Conservation (phyloP, 2,113 vertebrate species). For the Puma concolor region DNA sequence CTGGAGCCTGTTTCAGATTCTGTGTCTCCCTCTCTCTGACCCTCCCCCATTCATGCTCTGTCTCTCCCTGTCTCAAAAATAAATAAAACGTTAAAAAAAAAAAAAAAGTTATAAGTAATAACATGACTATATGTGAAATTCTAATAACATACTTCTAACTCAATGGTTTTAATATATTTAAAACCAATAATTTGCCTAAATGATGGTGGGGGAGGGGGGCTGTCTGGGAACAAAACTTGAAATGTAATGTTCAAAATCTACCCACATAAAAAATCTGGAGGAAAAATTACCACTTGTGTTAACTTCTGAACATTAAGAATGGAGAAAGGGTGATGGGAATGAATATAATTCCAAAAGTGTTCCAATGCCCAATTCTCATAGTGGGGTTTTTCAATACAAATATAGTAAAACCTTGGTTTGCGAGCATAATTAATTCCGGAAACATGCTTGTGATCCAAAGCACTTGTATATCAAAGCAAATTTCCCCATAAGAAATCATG, state of each 20-base stretch:
- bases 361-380: neutral
- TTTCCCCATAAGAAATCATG: too few relatives aligned
- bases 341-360: neutral
- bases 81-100: too few relatives aligned
- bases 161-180: slow-evolving; percentile 30
- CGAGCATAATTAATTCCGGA: too few relatives aligned
- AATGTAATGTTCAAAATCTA: neutral
- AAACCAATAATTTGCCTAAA: slow-evolving; percentile 29
- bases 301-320: neutral
- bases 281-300: neutral
- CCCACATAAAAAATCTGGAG: neutral
- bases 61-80: too few relatives aligned
- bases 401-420: neutral
- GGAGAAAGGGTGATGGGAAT: neutral
- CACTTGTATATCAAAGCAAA: too few relatives aligned
- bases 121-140: neutral
- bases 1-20: too few relatives aligned
- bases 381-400: neutral
- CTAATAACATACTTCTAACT: slow-evolving; percentile 8
- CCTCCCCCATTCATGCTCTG: too few relatives aligned
- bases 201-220: neutral
- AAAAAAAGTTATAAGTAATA: neutral
- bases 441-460: too few relatives aligned
- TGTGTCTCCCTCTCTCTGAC: too few relatives aligned
- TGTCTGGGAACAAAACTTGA: neutral